Evolutionary conservation across 2,113 vertebrate genomes (phyloP), one percentile per base, ranked within the genome.

Genomic region (Syrmaticus mikado): DNA sequence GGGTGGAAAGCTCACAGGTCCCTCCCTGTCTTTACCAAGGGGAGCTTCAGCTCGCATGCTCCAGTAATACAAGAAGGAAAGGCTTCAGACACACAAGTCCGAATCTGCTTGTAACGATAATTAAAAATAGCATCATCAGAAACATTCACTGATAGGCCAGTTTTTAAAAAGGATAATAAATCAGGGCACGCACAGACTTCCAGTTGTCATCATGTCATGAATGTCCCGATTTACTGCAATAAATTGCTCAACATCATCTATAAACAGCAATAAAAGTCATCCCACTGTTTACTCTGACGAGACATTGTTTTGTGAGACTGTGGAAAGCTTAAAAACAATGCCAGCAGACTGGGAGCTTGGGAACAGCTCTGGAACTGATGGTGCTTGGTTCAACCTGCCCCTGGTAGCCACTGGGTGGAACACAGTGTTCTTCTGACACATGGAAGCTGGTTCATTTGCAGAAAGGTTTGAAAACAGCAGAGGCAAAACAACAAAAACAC

Each of bases 231-330:
- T 80, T 89, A 92, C 0, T 24, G 71, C 77, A 73, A 71, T 52
- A 76, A 77, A 67, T 64, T 89, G 64, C 92, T 66, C 84, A 92
- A 34, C 65, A 77, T 58, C 48, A 50, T 40, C 95, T 74, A 46
- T 6, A 45, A 94, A 82, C 60, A 70, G 77, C 86, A 87, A 25
- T 17, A 83, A 62, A 67, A 48, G 70, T 34, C 36, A 7, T 11
- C n/a, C 53, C 77, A 38, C 65, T 4, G 30, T 71, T 75, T 11
- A 72, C 15, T 78, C 28, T 18, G 71, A 79, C 27, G 46, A 72
- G 80, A 93, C 43, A 70, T 2, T 85, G 48, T 43, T 84, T 93
- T 57, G 41, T 43, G 68, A 88, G 50, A 28, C 57, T 41, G 22
- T 19, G 27, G 67, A 91, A 80, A 57, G 64, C 82, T 81, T 71